A percentile compares a stretch with the other conserved stretches of the same genome.
These are phyloP conservation scores for Cyprinus carpio DNA, from an alignment of 2,113 vertebrate species.

Conservation along the genomic window DNA sequence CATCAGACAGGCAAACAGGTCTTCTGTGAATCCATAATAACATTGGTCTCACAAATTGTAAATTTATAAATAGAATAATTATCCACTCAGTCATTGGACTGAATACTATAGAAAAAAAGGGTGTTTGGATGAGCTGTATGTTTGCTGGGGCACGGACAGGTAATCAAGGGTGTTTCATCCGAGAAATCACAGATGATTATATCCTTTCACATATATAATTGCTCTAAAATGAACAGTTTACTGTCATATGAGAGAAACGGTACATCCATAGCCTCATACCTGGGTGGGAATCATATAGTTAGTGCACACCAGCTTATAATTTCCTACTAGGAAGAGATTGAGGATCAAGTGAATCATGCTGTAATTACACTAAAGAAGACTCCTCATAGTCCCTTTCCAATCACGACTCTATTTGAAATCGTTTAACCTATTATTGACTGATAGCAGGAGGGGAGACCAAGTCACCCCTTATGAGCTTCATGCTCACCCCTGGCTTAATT, in stretches of 20 bases:
- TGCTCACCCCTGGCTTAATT: constrained; percentile 9
- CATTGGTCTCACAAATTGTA: background rate
- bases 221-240: background rate
- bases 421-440: constrained; percentile 34
- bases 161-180: background rate
- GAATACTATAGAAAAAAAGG: background rate
- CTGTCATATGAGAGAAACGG: background rate
- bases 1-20: background rate
- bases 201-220: background rate
- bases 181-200: background rate
- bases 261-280: background rate
- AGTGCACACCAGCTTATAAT: background rate
- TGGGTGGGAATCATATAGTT: background rate
- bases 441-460: constrained; percentile 6
- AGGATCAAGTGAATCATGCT: background rate
- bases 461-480: background rate
- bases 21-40: constrained; percentile 3
- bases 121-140: background rate
- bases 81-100: background rate
- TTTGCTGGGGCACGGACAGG: background rate
- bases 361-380: constrained; percentile 16
- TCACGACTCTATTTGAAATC: background rate
- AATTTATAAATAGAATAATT: constrained; percentile 2
- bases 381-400: background rate
- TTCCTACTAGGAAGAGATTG: background rate